These are phyloP conservation scores for Orchestia grillus DNA, from an alignment of 1,140 invertebrate species.

Conservation along the genomic window DNA sequence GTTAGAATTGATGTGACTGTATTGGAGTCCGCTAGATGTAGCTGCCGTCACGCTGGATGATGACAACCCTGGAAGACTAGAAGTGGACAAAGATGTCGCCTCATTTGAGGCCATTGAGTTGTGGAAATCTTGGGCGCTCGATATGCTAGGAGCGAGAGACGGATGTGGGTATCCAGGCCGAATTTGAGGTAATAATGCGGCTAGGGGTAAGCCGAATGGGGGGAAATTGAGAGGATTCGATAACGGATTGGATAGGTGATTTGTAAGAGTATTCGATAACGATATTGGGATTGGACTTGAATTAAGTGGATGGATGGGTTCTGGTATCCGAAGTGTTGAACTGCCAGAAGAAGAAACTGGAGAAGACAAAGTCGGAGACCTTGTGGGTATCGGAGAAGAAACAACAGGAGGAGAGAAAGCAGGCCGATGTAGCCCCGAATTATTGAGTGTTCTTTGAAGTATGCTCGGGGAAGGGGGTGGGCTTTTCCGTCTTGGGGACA, in stretches of 20 bases:
- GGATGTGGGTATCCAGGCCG: conserved; percentile 1
- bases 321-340: conserved; percentile 37
- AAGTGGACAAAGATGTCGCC: not conserved
- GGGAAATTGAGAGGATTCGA: conserved; percentile 40
- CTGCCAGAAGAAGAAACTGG: not conserved
- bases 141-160: conserved; percentile 27
- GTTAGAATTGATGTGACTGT: not conserved
- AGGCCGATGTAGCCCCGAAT: conserved; percentile 9
- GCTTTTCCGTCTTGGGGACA: conserved; percentile 16
- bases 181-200: conserved; percentile 33
- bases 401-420: conserved; percentile 7
- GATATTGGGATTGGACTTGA: conserved; percentile 31
- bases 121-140: not conserved
- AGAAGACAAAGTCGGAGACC: conserved; percentile 18
- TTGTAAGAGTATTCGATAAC: conserved; percentile 11
- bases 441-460: conserved; percentile 21
- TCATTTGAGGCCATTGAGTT: conserved; percentile 14
- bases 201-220: conserved; percentile 15
- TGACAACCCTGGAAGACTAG: conserved; percentile 27
- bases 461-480: conserved; percentile 5
- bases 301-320: conserved; percentile 23
- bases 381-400: not conserved
- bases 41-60: conserved; percentile 1
- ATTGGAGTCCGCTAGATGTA: not conserved
- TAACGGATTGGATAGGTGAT: conserved; percentile 41